These are phyloP conservation scores for Megaleporinus macrocephalus DNA, from an alignment of 2,113 vertebrate species.

Conservation along the genomic window DNA sequence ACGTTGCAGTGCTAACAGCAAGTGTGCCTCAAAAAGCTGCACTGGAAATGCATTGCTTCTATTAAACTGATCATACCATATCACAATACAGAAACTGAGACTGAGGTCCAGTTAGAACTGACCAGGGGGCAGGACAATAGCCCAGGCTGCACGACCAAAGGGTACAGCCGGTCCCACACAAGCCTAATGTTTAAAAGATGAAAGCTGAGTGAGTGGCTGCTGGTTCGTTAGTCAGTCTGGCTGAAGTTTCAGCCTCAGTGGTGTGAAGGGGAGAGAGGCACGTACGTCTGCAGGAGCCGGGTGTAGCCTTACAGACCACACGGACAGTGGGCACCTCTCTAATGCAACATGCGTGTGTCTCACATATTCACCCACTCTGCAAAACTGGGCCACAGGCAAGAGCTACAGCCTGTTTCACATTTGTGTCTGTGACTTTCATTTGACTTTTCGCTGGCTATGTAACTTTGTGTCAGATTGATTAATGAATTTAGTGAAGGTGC, in stretches of 20 bases:
- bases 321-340: conserved; percentile 57
- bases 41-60: no score
- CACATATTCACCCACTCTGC: conserved; percentile 20
- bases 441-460: conserved; percentile 20
- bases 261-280: conserved; percentile 63
- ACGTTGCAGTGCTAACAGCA: no score
- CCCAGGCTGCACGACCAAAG: conserved; percentile 34
- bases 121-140: neutral
- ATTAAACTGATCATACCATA: neutral
- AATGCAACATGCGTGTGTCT: conserved; percentile 59
- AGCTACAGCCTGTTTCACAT: neutral
- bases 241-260: conserved; percentile 61
- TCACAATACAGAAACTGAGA: neutral
- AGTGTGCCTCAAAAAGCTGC: no score
- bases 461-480: conserved; percentile 23
- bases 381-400: conserved; percentile 41
- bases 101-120: neutral
- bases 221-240: conserved; percentile 15
- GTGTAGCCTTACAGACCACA: conserved; percentile 77
- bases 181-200: conserved; percentile 31
- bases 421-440: conserved; percentile 26
- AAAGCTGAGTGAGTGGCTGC: conserved; percentile 13
- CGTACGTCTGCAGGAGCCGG: conserved; percentile 68
- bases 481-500: conserved; percentile 32
- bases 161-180: conserved; percentile 19